These are phyloP conservation scores for Sebastes schlegelii DNA, from an alignment of 2,113 vertebrate species.

Conservation along the genomic window DNA sequence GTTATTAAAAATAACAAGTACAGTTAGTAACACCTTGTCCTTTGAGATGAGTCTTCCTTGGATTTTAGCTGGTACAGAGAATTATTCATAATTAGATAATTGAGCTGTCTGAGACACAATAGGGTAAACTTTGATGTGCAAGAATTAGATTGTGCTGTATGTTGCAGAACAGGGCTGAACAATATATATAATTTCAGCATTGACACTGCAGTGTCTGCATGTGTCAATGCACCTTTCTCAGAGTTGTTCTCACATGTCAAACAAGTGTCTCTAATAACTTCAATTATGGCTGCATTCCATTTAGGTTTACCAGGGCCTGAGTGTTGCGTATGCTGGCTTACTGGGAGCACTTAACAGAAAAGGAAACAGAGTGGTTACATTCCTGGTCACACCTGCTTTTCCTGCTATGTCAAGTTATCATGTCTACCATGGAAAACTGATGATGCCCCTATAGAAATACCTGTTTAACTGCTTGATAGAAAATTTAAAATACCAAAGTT, in stretches of 20 bases:
- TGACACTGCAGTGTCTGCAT: background rate
- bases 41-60: background rate
- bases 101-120: background rate
- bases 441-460: background rate
- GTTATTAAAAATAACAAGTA: slow-evolving; percentile 6
- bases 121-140: background rate
- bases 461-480: background rate
- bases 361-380: background rate
- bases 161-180: background rate
- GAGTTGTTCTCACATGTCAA: background rate
- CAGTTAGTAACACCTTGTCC: background rate
- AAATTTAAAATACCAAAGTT: background rate
- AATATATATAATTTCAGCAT: background rate
- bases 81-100: background rate
- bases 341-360: background rate
- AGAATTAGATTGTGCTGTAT: background rate
- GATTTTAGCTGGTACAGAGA: background rate
- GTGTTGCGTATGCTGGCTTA: background rate
- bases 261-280: background rate
- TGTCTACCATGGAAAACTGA: background rate
- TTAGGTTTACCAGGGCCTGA: background rate
- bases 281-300: background rate
- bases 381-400: background rate
- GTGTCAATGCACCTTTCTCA: slow-evolving; percentile 3
- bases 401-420: background rate